A percentile compares a stretch with the other conserved stretches of the same genome.
phyloP scores from a whole-genome alignment of 23 tunicate genomes.

The Oikopleura dioica region DNA sequence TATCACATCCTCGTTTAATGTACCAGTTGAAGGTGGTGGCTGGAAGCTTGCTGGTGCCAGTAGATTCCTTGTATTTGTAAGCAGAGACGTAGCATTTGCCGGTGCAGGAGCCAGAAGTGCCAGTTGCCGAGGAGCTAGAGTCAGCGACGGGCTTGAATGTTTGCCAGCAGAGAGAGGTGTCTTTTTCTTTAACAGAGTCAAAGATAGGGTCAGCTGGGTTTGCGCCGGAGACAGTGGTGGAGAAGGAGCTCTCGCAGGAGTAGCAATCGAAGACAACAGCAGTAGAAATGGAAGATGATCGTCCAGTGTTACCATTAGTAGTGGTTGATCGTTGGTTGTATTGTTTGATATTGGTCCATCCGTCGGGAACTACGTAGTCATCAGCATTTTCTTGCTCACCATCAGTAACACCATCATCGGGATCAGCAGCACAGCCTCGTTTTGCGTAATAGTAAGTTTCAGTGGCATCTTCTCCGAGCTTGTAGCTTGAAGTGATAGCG shows the following conservation, averaged over 20 bases:
- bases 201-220: neutral
- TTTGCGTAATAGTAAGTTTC: neutral
- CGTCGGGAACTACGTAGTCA: neutral
- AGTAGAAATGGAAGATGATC: neutral
- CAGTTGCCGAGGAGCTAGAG: neutral
- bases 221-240: neutral
- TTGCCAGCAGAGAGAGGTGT: conserved; percentile 6
- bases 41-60: neutral
- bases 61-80: conserved; percentile 1
- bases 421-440: conserved; percentile 10
- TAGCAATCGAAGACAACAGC: neutral
- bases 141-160: neutral
- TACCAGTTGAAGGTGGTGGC: neutral
- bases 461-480: neutral
- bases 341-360: neutral
- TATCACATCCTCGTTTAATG: neutral
- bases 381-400: conserved; percentile 1
- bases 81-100: neutral
- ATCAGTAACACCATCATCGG: neutral
- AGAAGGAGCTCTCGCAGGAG: neutral
- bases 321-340: conserved; percentile 3
- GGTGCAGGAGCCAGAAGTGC: neutral
- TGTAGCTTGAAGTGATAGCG: neutral
- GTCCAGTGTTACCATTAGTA: neutral
- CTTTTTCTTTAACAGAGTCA: neutral